Percentiles rank a stretch among this genome's conserved stretches.
phyloP scores from a whole-genome alignment of 2,888 invertebrate genomes.

The Drosophila meridionalis region DNA sequence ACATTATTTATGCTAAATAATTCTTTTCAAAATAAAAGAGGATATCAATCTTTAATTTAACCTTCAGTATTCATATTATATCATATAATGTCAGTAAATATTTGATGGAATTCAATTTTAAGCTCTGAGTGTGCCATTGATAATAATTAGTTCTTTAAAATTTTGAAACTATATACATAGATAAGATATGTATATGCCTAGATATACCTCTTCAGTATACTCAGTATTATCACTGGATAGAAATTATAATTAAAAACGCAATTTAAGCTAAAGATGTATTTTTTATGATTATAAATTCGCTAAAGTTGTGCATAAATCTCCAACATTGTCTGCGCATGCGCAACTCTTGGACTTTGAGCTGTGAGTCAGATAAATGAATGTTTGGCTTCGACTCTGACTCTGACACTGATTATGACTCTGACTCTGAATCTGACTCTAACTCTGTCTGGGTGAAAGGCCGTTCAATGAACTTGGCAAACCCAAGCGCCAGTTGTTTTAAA shows the following conservation, averaged over 20 bases:
- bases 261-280: not conserved
- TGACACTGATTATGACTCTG: not conserved
- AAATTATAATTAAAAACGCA: not conserved
- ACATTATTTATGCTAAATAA: not conserved
- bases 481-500: conserved; percentile 26
- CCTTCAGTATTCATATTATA: not conserved
- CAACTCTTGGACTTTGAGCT: conserved; percentile 11
- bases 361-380: conserved; percentile 31
- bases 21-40: not conserved
- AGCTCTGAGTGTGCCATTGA: not conserved
- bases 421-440: not conserved
- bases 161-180: not conserved
- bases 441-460: conserved; percentile 66
- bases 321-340: conserved; percentile 38
- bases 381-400: not conserved
- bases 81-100: not conserved
- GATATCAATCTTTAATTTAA: no score
- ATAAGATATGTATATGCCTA: not conserved
- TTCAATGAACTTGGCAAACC: conserved; percentile 61
- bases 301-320: not conserved
- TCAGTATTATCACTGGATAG: not conserved
- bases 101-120: not conserved
- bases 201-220: not conserved
- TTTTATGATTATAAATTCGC: not conserved
- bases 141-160: conserved; percentile 4